Evolutionary conservation across 2,797 vertebrate genomes (phyloP).

Genomic region (Schizopygopsis malacanthus): DNA sequence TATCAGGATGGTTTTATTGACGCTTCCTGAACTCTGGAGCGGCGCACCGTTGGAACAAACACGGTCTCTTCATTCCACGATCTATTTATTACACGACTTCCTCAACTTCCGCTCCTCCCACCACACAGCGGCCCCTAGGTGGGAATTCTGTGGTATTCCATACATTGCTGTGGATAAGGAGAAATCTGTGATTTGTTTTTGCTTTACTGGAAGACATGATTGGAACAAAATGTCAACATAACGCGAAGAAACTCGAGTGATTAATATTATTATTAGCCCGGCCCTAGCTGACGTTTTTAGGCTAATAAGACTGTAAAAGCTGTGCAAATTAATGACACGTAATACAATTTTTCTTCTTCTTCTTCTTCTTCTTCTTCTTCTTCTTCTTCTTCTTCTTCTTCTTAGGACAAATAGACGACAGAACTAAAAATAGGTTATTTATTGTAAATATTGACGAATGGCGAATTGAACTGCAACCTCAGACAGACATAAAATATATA

Average conservation of each 20-base stretch:
- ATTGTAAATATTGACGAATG: neutral
- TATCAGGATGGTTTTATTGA: constrained; percentile 5
- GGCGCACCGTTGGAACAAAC: constrained; percentile 24
- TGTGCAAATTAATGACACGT: neutral
- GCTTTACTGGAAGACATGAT: neutral
- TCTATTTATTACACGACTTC: constrained; percentile 75
- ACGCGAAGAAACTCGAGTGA: neutral
- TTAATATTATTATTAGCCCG: neutral
- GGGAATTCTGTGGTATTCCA: constrained; percentile 36
- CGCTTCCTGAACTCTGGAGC: constrained; percentile 32
- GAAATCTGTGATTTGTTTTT: neutral
- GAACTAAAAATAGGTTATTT: neutral
- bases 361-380: too few relatives aligned
- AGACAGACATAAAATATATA: neutral
- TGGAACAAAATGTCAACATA: neutral
- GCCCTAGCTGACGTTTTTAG: neutral
- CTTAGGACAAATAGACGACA: neutral
- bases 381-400: too few relatives aligned
- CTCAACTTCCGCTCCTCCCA: constrained; percentile 78
- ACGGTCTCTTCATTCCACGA: constrained; percentile 59
- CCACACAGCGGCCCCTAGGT: constrained; percentile 65
- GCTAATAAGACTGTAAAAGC: neutral
- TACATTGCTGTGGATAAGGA: constrained; percentile 23
- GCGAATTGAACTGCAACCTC: neutral
- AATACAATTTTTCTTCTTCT: neutral